Percentiles rank a stretch among this genome's conserved stretches.
Conservation (phyloP, 2,797 vertebrate species). For the Pseudochromis fuscus region DNA sequence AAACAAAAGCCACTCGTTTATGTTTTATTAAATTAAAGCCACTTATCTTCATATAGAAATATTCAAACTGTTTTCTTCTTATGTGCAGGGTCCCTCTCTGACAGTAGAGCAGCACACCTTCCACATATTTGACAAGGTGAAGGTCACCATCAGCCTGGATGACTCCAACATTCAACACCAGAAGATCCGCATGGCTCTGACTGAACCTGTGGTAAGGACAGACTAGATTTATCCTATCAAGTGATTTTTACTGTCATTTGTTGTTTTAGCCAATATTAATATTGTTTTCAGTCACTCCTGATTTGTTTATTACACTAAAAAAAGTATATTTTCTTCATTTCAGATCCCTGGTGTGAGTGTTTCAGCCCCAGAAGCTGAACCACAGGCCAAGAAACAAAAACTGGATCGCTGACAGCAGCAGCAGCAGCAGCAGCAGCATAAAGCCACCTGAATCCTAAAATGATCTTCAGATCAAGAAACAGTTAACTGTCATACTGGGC, state of each 20-base stretch:
- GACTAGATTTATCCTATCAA: not conserved
- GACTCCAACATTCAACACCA: conserved; percentile 97
- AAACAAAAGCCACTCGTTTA: no score
- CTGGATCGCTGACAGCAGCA: conserved; percentile 73
- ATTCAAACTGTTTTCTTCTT: not conserved
- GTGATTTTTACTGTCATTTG: no score
- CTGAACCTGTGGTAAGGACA: conserved; percentile 91
- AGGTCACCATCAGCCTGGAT: conserved; percentile 93
- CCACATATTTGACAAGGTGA: conserved; percentile 92
- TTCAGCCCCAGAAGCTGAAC: conserved; percentile 69
- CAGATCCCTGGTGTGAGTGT: conserved; percentile 88
- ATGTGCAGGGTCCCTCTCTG: conserved; percentile 88
- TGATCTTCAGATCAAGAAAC: conserved; percentile 3
- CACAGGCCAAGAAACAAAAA: conserved; percentile 83
- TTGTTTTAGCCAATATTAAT: no score
- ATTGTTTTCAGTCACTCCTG: no score
- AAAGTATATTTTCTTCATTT: conserved; percentile 16
- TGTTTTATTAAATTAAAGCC: no score
- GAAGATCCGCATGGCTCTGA: conserved; percentile 95
- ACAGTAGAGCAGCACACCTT: conserved; percentile 90
- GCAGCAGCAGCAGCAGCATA: rapidly evolving
- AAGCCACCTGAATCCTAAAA: not conserved
- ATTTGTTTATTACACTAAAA: no score
- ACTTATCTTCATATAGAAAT: no score
- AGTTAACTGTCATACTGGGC: conserved; percentile 6